Percentiles rank a stretch among this genome's conserved stretches.
Conservation (phyloP, 2,888 invertebrate genomes). For the Epinotia brunnichana region DNA sequence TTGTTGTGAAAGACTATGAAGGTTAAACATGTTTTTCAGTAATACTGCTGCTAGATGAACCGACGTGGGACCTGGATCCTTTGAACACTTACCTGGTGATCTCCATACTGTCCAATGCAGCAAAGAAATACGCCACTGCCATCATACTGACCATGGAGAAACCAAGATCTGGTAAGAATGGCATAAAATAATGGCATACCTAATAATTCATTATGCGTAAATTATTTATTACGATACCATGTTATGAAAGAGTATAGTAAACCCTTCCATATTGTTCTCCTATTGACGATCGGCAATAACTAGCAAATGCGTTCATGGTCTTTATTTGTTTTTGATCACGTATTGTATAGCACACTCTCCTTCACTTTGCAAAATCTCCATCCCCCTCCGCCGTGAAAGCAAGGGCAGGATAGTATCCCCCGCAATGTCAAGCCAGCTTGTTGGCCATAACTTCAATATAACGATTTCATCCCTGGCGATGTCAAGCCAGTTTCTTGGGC, state of each 20-base stretch:
- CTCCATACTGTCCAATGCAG: constrained; percentile 94
- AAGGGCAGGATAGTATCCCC: neutral
- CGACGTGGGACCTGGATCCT: constrained; percentile 97
- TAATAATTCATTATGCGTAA: too few species aligned
- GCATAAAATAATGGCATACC: too few species aligned
- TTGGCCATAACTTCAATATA: too few species aligned
- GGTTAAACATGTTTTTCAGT: constrained; percentile 81
- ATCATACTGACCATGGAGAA: constrained; percentile 96
- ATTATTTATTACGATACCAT: too few species aligned
- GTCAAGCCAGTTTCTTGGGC: too few species aligned
- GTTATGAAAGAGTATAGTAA: neutral
- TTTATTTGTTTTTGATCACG: too few species aligned
- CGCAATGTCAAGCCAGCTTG: neutral
- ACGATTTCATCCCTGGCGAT: too few species aligned
- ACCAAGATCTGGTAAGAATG: constrained; percentile 86
- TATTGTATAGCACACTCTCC: neutral
- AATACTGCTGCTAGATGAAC: constrained; percentile 94
- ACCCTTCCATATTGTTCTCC: too few species aligned
- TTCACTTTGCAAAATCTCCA: neutral
- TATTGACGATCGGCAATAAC: too few species aligned
- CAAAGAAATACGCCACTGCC: constrained; percentile 95
- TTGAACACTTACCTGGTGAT: constrained; percentile 97
- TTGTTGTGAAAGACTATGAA: neutral
- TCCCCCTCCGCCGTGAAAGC: neutral
- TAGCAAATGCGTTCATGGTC: too few species aligned